Percentiles rank a stretch among this genome's conserved stretches.
phyloP scores from a whole-genome alignment of 2,113 vertebrate species.

The Pterocles orientalis region DNA sequence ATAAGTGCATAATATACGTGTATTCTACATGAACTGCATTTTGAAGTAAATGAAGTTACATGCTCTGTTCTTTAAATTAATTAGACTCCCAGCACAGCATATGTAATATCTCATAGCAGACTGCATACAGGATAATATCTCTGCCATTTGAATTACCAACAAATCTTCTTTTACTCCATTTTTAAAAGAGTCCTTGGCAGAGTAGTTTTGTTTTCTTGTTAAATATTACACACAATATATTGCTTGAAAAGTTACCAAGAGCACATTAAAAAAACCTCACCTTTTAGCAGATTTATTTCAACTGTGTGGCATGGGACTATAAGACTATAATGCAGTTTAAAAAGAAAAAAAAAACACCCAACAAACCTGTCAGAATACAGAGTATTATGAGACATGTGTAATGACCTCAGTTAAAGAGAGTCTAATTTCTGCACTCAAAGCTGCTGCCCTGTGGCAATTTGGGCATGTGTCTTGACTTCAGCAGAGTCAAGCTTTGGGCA shows the following conservation, averaged over 20 bases:
- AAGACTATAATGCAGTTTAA: background rate
- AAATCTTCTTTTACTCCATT: constrained; percentile 24
- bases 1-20: background rate
- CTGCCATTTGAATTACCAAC: constrained; percentile 36
- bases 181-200: constrained; percentile 32
- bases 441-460: background rate
- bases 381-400: background rate
- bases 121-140: constrained; percentile 48
- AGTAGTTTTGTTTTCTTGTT: constrained; percentile 57
- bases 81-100: constrained; percentile 31
- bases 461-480: fast-evolving
- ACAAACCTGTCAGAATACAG: background rate
- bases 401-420: background rate
- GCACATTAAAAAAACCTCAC: background rate
- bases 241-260: constrained; percentile 38
- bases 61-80: constrained; percentile 7
- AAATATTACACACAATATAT: constrained; percentile 31
- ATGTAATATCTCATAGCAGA: constrained; percentile 38
- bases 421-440: background rate
- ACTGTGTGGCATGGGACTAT: background rate
- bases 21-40: constrained; percentile 35
- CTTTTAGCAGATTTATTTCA: constrained; percentile 11
- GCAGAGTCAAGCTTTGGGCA: background rate
- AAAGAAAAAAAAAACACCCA: background rate
- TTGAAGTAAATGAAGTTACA: constrained; percentile 33